Evolutionary conservation across 1,140 invertebrate genomes (phyloP), one percentile per base, ranked within the genome.

Genomic region (Heliconius hewitsoni): DNA sequence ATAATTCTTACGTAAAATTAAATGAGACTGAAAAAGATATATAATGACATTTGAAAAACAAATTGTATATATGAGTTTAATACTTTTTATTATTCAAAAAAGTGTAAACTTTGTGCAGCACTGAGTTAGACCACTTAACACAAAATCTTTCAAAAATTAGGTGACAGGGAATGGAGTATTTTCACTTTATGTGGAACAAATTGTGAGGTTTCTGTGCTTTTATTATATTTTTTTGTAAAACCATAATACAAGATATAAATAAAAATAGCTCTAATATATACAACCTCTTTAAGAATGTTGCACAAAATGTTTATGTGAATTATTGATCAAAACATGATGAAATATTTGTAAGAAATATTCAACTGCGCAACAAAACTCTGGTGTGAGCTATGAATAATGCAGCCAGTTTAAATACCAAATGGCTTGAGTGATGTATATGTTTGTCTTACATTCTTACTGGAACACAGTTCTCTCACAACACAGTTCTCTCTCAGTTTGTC

Each of bases 341-440:
- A 90, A 92, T 84, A 82, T 72, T 74, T 76, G 79, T 78, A 71
- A 82, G 70, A 87, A 88, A 87, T 82, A 87, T 88, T 87, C 87
- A 81, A 86, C 87, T 93, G 84, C 87, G 89, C 89, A 89, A 86
- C 79, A 86, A 76, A 78, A 79, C 74, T 85, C 73, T 74, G 57
- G 81, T 79, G 76, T 76, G 71, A 79, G 73, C 78, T 83, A 88
- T 91, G 83, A 93, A 92, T 93, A 85, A 92, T 92, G 88, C 85
- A 89, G 78, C 42, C 73, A 82, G 84, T 93, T 89, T 92, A 90
- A 93, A 92, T 90, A 90, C 83, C 90, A 93, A 90, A 90, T 89
- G 82, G 79, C 74, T 72, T 89, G 90, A 88, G 87, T 90, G 79
- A 87, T 89, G 83, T 85, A 90, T 91, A 87, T 76, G 73, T 82